phyloP scores from a whole-genome alignment of 2,888 invertebrate genomes.

The Eupithecia inturbata region DNA sequence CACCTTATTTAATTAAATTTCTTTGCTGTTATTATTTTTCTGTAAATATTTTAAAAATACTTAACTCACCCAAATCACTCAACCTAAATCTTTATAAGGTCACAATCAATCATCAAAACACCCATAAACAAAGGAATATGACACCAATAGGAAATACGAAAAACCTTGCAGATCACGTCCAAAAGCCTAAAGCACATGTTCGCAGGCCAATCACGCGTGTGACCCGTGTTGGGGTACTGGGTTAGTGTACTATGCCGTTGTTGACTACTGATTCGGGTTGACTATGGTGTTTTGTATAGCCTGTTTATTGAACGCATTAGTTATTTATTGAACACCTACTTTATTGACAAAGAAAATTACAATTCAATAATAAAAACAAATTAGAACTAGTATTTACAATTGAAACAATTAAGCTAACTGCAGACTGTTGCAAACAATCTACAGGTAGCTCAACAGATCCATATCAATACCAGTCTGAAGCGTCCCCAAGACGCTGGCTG shows the following conservation, averaged over 20 bases:
- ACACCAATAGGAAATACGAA: constrained; percentile 9
- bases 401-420: no score
- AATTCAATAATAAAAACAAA: no score
- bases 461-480: no score
- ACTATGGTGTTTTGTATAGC: constrained; percentile 3
- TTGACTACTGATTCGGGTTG: constrained; percentile 23
- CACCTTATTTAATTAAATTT: no score
- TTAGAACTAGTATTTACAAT: no score
- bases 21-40: no score
- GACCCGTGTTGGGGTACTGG: constrained; percentile 23
- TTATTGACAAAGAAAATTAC: no score
- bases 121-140: constrained; percentile 11
- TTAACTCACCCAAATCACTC: no score
- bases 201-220: constrained; percentile 24
- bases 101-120: background rate
- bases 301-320: background rate
- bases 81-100: background rate
- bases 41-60: no score
- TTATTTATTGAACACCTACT: background rate
- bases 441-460: no score
- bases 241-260: constrained; percentile 28
- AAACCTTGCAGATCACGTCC: constrained; percentile 26
- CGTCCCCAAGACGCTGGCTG: no score
- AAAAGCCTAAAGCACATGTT: constrained; percentile 13
- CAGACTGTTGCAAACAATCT: no score